These are phyloP conservation scores for Pseudomyrmex gracilis DNA, from an alignment of 1,140 invertebrate species.

Conservation along the genomic window DNA sequence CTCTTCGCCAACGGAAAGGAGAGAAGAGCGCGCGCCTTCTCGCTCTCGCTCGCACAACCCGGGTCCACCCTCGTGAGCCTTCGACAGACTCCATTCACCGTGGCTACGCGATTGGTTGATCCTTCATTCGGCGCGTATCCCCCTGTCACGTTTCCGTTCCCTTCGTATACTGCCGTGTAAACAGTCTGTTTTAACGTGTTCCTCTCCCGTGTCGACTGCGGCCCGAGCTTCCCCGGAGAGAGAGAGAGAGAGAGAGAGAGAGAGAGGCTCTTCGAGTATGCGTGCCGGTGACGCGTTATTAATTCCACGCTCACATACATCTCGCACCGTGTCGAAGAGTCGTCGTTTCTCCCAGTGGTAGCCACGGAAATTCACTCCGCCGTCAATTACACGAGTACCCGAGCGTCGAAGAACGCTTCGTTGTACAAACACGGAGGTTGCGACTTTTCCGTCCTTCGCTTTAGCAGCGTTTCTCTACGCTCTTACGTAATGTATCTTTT, in stretches of 20 bases:
- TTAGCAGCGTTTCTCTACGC: not conserved
- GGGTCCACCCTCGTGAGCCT: slow-evolving; percentile 65
- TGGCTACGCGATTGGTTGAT: slow-evolving; percentile 72
- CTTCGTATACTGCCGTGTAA: slow-evolving; percentile 47
- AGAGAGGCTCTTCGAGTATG: not conserved
- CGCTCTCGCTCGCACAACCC: slow-evolving; percentile 28
- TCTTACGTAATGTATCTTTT: not conserved
- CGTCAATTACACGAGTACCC: slow-evolving; percentile 10
- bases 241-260: too few species aligned
- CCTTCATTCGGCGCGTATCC: slow-evolving; percentile 64
- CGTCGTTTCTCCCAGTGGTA: not conserved
- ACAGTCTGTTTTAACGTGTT: slow-evolving; percentile 45
- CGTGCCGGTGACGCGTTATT: not conserved
- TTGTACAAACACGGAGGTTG: not conserved
- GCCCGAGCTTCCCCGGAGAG: slow-evolving; percentile 26
- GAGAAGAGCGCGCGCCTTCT: not conserved
- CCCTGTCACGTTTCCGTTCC: slow-evolving; percentile 64
- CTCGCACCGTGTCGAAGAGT: not conserved
- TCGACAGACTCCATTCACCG: slow-evolving; percentile 74
- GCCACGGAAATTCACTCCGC: not conserved
- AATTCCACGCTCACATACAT: not conserved
- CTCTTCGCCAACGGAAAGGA: not conserved
- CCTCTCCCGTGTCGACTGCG: slow-evolving; percentile 1
- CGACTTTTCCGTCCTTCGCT: not conserved
- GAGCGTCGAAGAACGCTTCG: not conserved